Conservation (phyloP, 2,888 invertebrate genomes). For the Melinaea marsaeus region DNA sequence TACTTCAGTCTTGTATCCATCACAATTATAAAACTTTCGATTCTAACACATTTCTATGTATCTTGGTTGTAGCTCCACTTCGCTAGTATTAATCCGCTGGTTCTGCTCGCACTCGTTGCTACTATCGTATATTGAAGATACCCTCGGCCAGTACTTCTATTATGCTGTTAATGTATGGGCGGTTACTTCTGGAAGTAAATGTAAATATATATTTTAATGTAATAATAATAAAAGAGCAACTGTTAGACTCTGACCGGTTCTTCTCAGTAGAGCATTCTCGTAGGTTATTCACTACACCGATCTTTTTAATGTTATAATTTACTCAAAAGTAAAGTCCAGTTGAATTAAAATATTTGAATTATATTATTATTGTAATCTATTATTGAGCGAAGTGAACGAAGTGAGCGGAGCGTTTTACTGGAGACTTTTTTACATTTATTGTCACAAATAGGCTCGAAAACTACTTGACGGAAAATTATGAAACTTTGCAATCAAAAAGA, state of each 20-base stretch:
- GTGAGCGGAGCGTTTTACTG: no score
- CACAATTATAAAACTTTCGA: slow-evolving; percentile 3
- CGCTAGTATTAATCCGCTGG: slow-evolving; percentile 19
- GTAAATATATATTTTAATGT: neutral
- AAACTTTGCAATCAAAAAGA: no score
- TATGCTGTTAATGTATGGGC: slow-evolving; percentile 53
- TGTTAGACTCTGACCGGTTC: no score
- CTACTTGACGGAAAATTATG: no score
- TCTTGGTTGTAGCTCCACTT: slow-evolving; percentile 18
- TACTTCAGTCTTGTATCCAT: slow-evolving; percentile 5
- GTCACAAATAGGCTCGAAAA: no score
- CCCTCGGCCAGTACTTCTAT: slow-evolving; percentile 43
- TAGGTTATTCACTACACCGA: no score
- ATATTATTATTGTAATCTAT: no score
- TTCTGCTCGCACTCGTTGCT: slow-evolving; percentile 28
- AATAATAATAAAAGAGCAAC: neutral
- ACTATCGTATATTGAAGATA: slow-evolving; percentile 26
- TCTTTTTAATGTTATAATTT: neutral
- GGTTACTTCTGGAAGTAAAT: slow-evolving; percentile 42
- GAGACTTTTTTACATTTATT: no score
- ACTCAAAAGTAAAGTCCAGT: neutral
- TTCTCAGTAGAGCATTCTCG: no score
- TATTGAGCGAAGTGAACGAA: no score
- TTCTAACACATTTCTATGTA: no score
- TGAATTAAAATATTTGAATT: no score